Conservation (phyloP, 2,797 vertebrate genomes). For the Pipistrellus kuhlii region DNA sequence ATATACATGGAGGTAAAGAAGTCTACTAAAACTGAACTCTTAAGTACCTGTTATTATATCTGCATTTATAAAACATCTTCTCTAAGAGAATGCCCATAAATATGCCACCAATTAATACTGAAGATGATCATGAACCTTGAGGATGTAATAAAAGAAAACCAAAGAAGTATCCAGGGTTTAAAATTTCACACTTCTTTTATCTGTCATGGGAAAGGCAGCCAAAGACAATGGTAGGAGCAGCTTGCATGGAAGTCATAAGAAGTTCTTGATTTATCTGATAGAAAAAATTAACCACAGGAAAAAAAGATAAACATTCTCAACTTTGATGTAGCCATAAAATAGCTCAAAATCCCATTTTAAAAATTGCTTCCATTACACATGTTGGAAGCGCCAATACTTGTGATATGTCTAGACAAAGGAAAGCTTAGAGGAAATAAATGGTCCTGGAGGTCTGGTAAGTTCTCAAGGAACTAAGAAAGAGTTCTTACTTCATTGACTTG, state of each 20-base stretch:
- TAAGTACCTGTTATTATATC: neutral
- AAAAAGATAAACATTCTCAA: neutral
- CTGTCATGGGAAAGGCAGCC: neutral
- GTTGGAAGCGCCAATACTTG: neutral
- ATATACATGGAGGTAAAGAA: neutral
- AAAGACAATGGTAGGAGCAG: constrained; percentile 12
- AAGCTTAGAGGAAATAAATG: constrained; percentile 3
- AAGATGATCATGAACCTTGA: constrained; percentile 51
- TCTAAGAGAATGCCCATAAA: constrained; percentile 6
- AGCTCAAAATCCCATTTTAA: neutral
- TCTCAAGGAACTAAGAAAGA: neutral
- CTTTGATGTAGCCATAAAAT: neutral
- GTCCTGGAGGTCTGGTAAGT: neutral
- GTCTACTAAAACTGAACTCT: neutral
- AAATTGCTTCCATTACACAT: neutral
- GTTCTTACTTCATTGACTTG: constrained; percentile 93
- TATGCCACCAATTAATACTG: neutral
- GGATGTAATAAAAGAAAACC: constrained; percentile 61
- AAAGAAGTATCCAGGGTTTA: neutral
- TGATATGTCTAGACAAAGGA: neutral
- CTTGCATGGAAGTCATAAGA: neutral
- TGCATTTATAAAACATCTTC: constrained; percentile 58
- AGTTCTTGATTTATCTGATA: fast-evolving
- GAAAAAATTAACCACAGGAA: constrained; percentile 18
- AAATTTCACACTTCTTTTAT: constrained; percentile 40